Evolutionary conservation across 1,140 invertebrate genomes (phyloP), one percentile per base, ranked within the genome.

Genomic region (Hormaphis cornu): DNA sequence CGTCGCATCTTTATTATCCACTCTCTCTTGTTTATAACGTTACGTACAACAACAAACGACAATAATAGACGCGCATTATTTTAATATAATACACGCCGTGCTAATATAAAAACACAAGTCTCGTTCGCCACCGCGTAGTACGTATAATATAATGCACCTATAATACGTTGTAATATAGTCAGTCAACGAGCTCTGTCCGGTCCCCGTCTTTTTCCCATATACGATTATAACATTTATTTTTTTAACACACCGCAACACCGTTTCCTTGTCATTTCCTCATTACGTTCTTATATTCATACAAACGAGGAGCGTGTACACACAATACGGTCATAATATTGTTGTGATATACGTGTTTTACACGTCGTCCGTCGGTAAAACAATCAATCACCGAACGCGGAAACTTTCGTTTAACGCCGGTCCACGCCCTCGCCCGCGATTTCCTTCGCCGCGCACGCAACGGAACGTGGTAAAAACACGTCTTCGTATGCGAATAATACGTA

Each of bases 181-280:
- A 12, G 42, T 48, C 44, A 66, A 66, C 61, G 48, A 66, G 61
- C 61, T 66, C 61, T 66, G 61, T 66, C 61, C 61, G 61, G 61
- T 66, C 28, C 61, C 40, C 20, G 30, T 66, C 61, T 66, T 66
- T 66, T 66, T 50, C 61, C 61, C 61, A 66, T 58, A 58, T 58
- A 33, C 18, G 6, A 7, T 12, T 20, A 20, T 18, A 30, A 53
- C n/a, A 12, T 20, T 44, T 20, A 44, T 44, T 44, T n/a, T n/a
- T n/a, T n/a, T n/a, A n/a, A n/a, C n/a, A n/a, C 61, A 3, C 44
- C 16, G 10, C 24, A 8, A 8, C 44, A 40, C 40, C 42, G 61
- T 50, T 66, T 66, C 61, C 61, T 66, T 66, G 61, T 66, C 61
- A 50, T 66, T 66, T 66, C 61, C 61, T 66, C 61, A 66, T 66